Evolutionary conservation across 2,888 invertebrate genomes (phyloP).

Genomic region (Oxycera nigricornis): DNA sequence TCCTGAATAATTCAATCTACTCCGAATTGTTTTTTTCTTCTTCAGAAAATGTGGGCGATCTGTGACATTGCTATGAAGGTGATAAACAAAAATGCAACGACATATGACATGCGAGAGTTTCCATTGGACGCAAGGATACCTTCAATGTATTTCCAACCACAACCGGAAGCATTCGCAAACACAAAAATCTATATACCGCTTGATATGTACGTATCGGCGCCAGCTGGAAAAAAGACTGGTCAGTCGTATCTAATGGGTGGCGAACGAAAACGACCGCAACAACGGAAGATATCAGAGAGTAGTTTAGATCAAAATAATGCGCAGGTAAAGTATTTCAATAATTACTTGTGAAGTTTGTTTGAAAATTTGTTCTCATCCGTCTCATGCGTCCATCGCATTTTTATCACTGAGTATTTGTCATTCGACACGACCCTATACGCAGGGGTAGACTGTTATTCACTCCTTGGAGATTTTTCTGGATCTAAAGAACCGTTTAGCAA

Average conservation of each 20-base stretch:
- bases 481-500: no score
- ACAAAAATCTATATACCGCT: conserved; percentile 81
- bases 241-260: background rate
- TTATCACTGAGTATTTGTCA: no score
- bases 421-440: no score
- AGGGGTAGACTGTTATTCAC: no score
- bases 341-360: no score
- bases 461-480: no score
- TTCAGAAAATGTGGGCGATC: conserved; percentile 93
- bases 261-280: conserved; percentile 22
- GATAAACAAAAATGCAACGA: conserved; percentile 84
- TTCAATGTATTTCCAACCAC: conserved; percentile 86
- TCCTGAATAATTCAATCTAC: background rate
- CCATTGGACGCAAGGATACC: conserved; percentile 86
- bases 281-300: conserved; percentile 41
- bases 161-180: conserved; percentile 75
- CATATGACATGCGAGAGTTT: conserved; percentile 89
- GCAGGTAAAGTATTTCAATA: conserved; percentile 51
- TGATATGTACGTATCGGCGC: conserved; percentile 62
- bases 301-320: conserved; percentile 48
- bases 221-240: conserved; percentile 36
- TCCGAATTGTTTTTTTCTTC: background rate
- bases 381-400: no score
- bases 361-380: no score
- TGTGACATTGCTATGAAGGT: conserved; percentile 94